Evolutionary conservation across 2,888 invertebrate genomes (phyloP).

Genomic region (Myopa tessellatipennis): DNA sequence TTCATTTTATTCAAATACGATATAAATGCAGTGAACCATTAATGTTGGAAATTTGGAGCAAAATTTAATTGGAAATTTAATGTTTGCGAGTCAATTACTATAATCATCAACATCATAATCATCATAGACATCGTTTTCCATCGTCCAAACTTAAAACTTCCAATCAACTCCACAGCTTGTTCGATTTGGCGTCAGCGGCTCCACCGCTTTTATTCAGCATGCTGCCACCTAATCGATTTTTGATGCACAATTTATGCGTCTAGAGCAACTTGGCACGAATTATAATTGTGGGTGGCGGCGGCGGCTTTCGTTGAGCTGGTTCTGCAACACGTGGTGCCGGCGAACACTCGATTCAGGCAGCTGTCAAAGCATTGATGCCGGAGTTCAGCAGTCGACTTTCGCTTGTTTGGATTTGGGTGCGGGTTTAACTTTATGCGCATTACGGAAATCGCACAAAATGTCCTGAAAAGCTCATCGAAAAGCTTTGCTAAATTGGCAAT

Average conservation of each 20-base stretch:
- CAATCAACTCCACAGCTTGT: background rate
- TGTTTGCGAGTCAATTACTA: background rate
- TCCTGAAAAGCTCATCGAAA: background rate
- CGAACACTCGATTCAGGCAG: background rate
- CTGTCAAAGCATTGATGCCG: background rate
- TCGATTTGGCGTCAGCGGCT: background rate
- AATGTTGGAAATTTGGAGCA: background rate
- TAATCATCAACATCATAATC: background rate
- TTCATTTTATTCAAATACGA: too few species aligned
- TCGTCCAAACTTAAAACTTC: too few species aligned
- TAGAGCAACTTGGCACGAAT: constrained; percentile 3
- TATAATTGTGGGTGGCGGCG: background rate
- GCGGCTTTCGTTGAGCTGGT: background rate
- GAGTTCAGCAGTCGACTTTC: background rate
- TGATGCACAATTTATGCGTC: constrained; percentile 53
- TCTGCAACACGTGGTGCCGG: background rate
- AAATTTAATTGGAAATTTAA: constrained; percentile 1
- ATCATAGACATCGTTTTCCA: background rate
- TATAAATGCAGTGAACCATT: background rate
- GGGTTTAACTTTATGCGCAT: background rate
- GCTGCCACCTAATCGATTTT: constrained; percentile 57
- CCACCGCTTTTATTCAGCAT: background rate
- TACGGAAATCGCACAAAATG: constrained; percentile 3
- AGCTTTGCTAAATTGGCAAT: background rate
- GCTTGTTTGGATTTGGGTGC: too few species aligned